Base-by-base conservation (phyloP, 2,797 vertebrate genomes). In the Diplodus puntazzo region DNA sequence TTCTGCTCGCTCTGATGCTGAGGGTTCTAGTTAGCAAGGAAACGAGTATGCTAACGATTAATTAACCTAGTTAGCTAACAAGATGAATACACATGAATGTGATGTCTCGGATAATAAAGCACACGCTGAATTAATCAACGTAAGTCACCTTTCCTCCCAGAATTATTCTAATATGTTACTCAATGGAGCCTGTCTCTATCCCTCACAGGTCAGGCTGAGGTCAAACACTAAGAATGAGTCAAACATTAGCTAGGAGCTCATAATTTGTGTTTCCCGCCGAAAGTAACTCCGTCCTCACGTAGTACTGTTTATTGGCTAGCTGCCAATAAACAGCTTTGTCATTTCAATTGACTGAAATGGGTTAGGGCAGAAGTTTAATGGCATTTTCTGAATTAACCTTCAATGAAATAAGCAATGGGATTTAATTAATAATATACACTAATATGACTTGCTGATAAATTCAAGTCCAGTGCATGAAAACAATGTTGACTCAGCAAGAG, bases 241-340 rank as follows among this genome's bases (percentile, higher is more conserved):
- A 12, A 27, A 59, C 2, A n/a, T n/a, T n/a, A n/a, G 52, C n/a
- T 16, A 30, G 4, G 13, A n/a, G 27, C 3, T 55, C 2, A 1
- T 25, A 1, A 14, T 42, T 8, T 1, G 1, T 11, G 21, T 69
- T 85, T 88, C 87, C 85, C 87, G 87, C 87, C 69, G 18, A 78
- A 63, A 69, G 27, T 2, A 2, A 11, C 34, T 11, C 0, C 39
- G 39, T 39, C 39, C 39, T 11, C 9, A 39, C 39, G 39, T 39
- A 2, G 9, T 39, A 20, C 12, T 53, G 46, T 48, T 46, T 46
- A 20, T 52, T 7, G 7, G 39, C 39, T 39, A 39, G 39, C 39
- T 2, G 8, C 39, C 39, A 39, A 4, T 27, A 39, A 39, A 39
- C 39, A 39, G 10, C 39, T 55, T 27, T 16, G 16, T 57, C 6